Evolutionary conservation across 2,113 vertebrate genomes (phyloP), one percentile per base, ranked within the genome.

Genomic region (Maccullochella peelii): DNA sequence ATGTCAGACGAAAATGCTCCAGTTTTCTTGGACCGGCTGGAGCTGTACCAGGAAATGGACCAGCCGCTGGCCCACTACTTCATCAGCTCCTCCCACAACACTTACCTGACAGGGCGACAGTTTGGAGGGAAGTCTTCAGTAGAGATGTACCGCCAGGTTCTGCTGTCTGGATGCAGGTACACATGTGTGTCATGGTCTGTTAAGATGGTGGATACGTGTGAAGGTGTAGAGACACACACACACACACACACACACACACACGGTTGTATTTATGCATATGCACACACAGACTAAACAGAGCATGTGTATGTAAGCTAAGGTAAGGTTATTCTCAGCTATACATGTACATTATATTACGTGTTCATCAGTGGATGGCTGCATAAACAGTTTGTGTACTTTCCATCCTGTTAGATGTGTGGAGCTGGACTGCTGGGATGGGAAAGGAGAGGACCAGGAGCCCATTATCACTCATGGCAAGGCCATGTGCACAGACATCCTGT

Each of bases 401-500:
- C 7, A 0, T 79, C 10, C 12, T 59, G 58, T 80, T 88, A 99
- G 98, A 83, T 99, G 98, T 93, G 96, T 99, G 2, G 98, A 99
- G 94, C 94, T 99, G 86, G 98, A 99, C 94, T 99, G 98, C 83
- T 99, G 98, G 98, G 98, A 99, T 77, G 98, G 98, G 40, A 99
- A 99, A 96, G 97, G 98, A 66, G 98, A 99, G 93, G 98, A 99
- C 84, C 98, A 99, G 85, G 98, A 99, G 62, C 98, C 98, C 0
- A 99, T 99, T 91, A 99, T 99, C 89, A 99, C 98, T 0, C 98
- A 99, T 1, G 98, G 98, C 25, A 99, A 99, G 92, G 98, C 98
- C 57, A 99, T 99, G 98, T 99, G 98, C 89, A 99, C 98, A n/a
- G 98, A 99, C 82, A 99, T 99, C 86, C 97, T 99, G 73, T 99